Percentiles rank a stretch among this genome's conserved stretches.
phyloP scores from a whole-genome alignment of 2,888 invertebrate species.

The Standfussiana lucernea region DNA sequence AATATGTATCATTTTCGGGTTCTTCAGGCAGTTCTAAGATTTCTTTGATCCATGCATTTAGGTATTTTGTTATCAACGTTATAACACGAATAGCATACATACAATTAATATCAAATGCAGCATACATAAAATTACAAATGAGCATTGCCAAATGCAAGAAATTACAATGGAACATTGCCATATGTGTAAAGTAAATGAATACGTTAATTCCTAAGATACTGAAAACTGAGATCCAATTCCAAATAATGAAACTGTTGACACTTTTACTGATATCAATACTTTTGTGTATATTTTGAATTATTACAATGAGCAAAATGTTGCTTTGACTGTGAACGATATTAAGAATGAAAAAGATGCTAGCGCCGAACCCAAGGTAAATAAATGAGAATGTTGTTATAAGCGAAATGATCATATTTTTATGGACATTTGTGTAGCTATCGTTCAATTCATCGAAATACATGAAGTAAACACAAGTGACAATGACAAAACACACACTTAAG shows the following conservation, averaged over 20 bases:
- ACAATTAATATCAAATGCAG: conserved; percentile 39
- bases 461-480: background rate
- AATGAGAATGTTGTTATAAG: conserved; percentile 3
- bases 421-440: background rate
- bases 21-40: background rate
- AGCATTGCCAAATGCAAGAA: background rate
- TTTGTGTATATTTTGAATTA: conserved; percentile 3
- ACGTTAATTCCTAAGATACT: background rate
- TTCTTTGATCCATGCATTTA: conserved; percentile 30
- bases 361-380: background rate
- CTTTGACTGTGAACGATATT: conserved; percentile 3
- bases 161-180: background rate
- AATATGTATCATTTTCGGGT: background rate
- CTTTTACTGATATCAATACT: background rate
- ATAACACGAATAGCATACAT: conserved; percentile 36
- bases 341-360: background rate
- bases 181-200: background rate
- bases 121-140: conserved; percentile 9
- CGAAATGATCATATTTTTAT: conserved; percentile 1
- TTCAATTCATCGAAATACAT: conserved; percentile 1
- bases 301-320: conserved; percentile 6
- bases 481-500: background rate
- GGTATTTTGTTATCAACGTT: conserved; percentile 36
- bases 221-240: conserved; percentile 7
- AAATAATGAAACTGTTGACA: background rate